phyloP scores from a whole-genome alignment of 2,888 invertebrate species.

The Osmoderma eremita region DNA sequence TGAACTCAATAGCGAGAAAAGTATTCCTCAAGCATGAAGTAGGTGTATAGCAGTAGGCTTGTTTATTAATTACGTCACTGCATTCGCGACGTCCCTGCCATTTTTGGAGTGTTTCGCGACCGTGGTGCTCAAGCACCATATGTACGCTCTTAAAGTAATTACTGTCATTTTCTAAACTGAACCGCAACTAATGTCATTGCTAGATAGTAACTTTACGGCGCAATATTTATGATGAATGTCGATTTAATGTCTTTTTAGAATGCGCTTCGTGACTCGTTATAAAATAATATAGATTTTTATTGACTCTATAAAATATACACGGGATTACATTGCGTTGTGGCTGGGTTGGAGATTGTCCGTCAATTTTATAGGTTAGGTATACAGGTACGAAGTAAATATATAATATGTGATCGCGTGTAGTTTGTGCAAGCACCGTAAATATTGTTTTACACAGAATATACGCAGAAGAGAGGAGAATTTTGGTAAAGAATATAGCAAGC shows the following conservation, averaged over 20 bases:
- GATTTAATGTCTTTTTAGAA: constrained; percentile 11
- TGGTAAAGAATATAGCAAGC: no score
- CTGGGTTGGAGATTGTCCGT: no score
- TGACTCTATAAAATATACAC: constrained; percentile 1
- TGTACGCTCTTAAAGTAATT: constrained; percentile 21
- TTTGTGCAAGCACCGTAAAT: no score
- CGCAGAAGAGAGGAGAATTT: no score
- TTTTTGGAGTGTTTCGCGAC: constrained; percentile 25
- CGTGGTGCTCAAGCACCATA: constrained; percentile 6
- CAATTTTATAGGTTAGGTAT: no score
- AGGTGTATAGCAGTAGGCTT: constrained; percentile 29
- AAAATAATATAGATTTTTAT: constrained; percentile 19
- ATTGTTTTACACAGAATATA: no score
- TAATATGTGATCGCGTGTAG: no score
- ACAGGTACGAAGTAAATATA: no score
- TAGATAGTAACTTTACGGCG: not conserved
- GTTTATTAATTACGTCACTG: constrained; percentile 33
- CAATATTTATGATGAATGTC: constrained; percentile 25
- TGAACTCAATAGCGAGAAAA: constrained; percentile 32
- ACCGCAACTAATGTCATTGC: not conserved
- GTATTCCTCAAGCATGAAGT: constrained; percentile 7
- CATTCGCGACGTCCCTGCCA: constrained; percentile 7
- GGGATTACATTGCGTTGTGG: no score
- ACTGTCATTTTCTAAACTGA: constrained; percentile 18
- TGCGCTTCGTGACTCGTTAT: constrained; percentile 17